Conservation (phyloP, 2,888 invertebrate genomes). For the Flabesymbios commensalis region DNA sequence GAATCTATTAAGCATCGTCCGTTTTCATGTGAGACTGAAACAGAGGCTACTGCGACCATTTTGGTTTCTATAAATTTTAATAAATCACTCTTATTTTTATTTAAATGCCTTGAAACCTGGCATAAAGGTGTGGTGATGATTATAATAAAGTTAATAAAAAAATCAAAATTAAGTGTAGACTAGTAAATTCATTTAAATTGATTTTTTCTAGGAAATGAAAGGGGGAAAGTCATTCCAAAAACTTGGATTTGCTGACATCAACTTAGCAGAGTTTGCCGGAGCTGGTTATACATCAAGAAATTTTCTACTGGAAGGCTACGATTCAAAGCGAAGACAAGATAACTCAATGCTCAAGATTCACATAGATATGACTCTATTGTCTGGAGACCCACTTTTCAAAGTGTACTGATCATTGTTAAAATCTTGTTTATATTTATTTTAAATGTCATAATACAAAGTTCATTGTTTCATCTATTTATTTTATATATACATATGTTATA, state of each 20-base stretch:
- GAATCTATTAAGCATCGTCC: background rate
- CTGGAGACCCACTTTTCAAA: constrained; percentile 96
- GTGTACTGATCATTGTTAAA: constrained; percentile 86
- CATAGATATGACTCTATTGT: constrained; percentile 85
- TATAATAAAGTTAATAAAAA: background rate
- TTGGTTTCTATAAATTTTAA: background rate
- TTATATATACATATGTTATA: no score
- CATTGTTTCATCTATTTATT: no score
- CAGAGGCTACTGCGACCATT: background rate
- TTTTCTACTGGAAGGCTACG: constrained; percentile 94
- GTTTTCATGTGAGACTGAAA: background rate
- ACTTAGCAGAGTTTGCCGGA: constrained; percentile 95
- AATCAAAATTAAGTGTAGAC: background rate
- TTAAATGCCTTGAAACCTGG: no score
- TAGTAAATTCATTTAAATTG: background rate
- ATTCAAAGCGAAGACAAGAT: constrained; percentile 88
- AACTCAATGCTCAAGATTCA: constrained; percentile 92
- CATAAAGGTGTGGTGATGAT: background rate
- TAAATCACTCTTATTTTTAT: background rate
- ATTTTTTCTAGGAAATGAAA: constrained; percentile 68
- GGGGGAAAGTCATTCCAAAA: constrained; percentile 88
- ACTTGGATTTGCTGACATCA: constrained; percentile 95
- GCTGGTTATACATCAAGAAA: constrained; percentile 83
- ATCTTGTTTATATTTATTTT: background rate
- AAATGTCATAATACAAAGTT: no score